A percentile compares a stretch with the other conserved stretches of the same genome.
These are phyloP conservation scores for Labeo rohita DNA, from an alignment of 2,113 vertebrate genomes.

Conservation along the genomic window DNA sequence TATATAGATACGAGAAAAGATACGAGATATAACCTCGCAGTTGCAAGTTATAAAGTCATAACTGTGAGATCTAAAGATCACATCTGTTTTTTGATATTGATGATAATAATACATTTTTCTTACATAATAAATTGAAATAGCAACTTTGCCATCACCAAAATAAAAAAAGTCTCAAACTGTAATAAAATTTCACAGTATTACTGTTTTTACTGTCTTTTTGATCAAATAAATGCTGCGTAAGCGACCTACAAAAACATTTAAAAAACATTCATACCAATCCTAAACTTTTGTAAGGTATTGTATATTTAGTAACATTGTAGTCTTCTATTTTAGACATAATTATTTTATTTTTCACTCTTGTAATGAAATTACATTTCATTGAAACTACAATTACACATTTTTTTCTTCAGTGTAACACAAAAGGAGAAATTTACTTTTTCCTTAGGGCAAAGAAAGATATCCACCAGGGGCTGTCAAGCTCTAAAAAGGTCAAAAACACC, in stretches of 20 bases:
- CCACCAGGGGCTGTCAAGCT: neutral
- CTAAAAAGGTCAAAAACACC: neutral
- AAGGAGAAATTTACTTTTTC: neutral
- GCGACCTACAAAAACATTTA: neutral
- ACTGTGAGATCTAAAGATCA: too few species aligned
- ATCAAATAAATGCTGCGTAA: neutral
- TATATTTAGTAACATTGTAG: neutral
- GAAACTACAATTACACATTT: too few species aligned
- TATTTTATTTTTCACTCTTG: neutral
- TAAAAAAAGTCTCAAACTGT: neutral
- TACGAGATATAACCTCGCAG: too few species aligned
- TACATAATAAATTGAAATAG: neutral
- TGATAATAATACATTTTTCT: neutral
- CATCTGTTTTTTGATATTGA: neutral
- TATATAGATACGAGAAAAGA: too few species aligned
- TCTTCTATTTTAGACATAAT: neutral
- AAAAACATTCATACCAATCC: neutral
- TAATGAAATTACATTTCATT: neutral
- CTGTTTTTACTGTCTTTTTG: neutral
- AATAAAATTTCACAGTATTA: neutral
- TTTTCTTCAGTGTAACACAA: conserved; percentile 1
- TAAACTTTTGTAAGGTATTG: neutral
- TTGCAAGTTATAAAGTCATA: too few species aligned
- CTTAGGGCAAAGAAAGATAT: neutral
- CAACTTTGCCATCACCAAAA: neutral